Evolutionary conservation across 2,888 invertebrate genomes (phyloP).

Genomic region (Cantharis rustica): DNA sequence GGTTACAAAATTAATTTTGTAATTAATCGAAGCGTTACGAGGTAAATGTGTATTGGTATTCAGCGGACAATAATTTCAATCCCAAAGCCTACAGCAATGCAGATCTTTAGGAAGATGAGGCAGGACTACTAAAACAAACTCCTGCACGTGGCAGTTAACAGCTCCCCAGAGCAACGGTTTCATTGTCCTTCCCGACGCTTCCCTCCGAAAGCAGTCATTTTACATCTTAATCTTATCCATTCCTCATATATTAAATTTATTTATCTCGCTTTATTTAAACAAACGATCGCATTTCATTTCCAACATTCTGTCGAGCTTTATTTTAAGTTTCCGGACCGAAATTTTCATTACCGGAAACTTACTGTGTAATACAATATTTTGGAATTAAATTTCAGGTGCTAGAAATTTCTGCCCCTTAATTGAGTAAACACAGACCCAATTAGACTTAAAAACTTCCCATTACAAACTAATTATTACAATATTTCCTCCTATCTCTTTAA

Average conservation of each 20-base stretch:
- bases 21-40: background rate
- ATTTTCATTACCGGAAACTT: background rate
- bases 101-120: slow-evolving; percentile 21
- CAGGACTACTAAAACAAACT: slow-evolving; percentile 18
- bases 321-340: background rate
- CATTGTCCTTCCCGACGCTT: slow-evolving; percentile 24
- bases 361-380: background rate
- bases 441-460: background rate
- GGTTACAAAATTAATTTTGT: background rate
- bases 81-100: slow-evolving; percentile 27
- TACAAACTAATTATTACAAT: background rate
- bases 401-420: background rate
- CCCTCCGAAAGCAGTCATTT: slow-evolving; percentile 4
- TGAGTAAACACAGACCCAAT: background rate
- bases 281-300: background rate
- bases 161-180: slow-evolving; percentile 22
- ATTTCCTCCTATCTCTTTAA: background rate
- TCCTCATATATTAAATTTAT: slow-evolving; percentile 8
- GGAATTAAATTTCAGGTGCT: background rate
- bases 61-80: slow-evolving; percentile 19
- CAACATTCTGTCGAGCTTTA: background rate
- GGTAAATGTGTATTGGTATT: slow-evolving; percentile 2
- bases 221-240: slow-evolving; percentile 11
- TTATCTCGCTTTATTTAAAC: slow-evolving; percentile 2
- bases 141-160: slow-evolving; percentile 28